A percentile compares a stretch with the other conserved stretches of the same genome.
Conservation (phyloP, 2,888 invertebrate genomes). For the Agrotis clavis region DNA sequence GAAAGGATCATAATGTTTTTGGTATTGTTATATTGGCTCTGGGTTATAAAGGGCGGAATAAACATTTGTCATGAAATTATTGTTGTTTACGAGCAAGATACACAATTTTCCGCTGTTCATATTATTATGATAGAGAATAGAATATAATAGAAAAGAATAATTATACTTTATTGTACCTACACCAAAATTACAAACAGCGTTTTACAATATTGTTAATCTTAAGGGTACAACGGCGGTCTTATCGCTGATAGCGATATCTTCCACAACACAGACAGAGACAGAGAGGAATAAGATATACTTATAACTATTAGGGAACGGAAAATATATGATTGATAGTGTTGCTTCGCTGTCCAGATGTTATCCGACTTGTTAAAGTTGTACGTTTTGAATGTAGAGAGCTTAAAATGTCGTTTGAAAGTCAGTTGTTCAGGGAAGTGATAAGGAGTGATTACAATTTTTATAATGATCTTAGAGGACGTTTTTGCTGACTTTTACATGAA, state of each 20-base stretch:
- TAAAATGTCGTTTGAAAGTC: no score
- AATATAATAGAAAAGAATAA: no score
- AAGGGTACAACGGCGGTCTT: no score
- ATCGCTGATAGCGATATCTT: no score
- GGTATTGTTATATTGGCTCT: conserved; percentile 28
- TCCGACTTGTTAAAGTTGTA: neutral
- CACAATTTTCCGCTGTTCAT: conserved; percentile 70
- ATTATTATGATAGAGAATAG: conserved; percentile 63
- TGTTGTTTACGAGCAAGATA: conserved; percentile 67
- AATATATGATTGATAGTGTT: conserved; percentile 58
- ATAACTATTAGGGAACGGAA: conserved; percentile 61
- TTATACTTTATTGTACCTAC: no score
- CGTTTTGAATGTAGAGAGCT: neutral
- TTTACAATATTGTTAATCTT: no score
- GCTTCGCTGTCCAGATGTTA: neutral
- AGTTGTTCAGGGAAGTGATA: neutral
- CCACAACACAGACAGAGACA: no score
- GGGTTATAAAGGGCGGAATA: conserved; percentile 43
- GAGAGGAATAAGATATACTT: conserved; percentile 26
- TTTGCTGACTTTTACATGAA: no score
- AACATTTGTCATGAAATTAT: conserved; percentile 66
- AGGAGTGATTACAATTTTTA: no score
- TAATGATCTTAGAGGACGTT: neutral
- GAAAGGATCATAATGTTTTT: conserved; percentile 10
- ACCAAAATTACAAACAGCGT: no score